Evolutionary conservation across 2,888 invertebrate genomes (phyloP), one percentile per base, ranked within the genome.

Genomic region (Erebia epiphron): DNA sequence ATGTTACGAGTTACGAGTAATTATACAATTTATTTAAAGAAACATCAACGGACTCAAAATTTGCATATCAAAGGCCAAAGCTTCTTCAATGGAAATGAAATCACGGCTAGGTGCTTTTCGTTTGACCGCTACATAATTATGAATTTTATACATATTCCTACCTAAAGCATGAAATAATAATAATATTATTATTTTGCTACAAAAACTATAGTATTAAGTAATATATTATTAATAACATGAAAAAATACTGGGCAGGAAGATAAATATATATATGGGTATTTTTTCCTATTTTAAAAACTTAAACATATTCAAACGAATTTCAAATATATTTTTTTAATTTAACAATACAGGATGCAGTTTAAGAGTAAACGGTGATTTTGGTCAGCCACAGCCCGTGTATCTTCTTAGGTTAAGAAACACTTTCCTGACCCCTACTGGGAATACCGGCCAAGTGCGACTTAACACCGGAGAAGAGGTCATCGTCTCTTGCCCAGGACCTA

Each of bases 341-440:
- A 43, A 14, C 26, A 35, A 58, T 73, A 11, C 70, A 89, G 91
- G 88, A 35, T 95, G 95, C 77, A 79, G 82, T 5, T 81, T 95
- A 67, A 87, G 88, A 61, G 83, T 91, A 2, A 88, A 91, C 62
- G 91, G 93, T 14, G 94, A 94, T 76, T 85, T 95, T 2, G 90
- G 89, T 0, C 92, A 93, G 71, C 95, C 94, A 0, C 95, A 95
- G 79, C 95, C 95, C 0, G 87, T 96, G 5, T 92, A 95, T 76
- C 79, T 96, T 1, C 86, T 83, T 60, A 77, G 76, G 46, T 70
- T 87, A 0, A 83, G 85, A 70, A 84, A 88, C 1, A 83, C 85
- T 67, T 91, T 86, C 73, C 41, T 87, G 9, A 71, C 76, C 1
- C 84, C 92, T 2, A 81, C 74, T 43, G 88, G 90, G 16, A 94